phyloP scores from a whole-genome alignment of 2,888 invertebrate genomes.

The Ectobius pallidus region DNA sequence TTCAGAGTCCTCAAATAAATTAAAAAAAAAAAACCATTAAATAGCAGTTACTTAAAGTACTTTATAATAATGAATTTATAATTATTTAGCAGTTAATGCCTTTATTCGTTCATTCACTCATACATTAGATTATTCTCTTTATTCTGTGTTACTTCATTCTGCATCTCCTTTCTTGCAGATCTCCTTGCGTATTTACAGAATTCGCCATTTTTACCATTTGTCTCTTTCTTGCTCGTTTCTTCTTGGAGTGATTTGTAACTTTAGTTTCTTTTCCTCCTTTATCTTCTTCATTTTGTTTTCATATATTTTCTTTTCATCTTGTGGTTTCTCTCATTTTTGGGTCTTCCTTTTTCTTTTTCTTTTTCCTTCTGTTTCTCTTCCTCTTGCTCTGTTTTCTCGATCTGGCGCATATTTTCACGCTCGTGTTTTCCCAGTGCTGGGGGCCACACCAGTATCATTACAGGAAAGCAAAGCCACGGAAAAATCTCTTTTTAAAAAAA shows the following conservation, averaged over 20 bases:
- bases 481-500: slow-evolving; percentile 19
- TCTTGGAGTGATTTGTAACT: not conserved
- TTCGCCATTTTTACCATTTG: not conserved
- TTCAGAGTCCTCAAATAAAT: no score
- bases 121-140: no score
- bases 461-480: not conserved
- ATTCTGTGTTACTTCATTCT: not conserved
- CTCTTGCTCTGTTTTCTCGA: not conserved
- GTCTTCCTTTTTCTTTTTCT: not conserved
- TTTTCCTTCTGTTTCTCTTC: no score
- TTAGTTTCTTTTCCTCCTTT: not conserved
- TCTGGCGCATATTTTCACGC: not conserved
- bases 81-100: no score
- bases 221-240: not conserved
- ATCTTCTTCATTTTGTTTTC: not conserved
- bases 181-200: not conserved
- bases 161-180: not conserved
- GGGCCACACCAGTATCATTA: slow-evolving; percentile 3
- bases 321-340: not conserved
- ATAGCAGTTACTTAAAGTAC: no score
- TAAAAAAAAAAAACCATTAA: no score
- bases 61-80: no score
- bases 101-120: no score
- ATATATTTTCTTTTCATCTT: not conserved
- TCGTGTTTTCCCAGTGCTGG: not conserved